These are phyloP conservation scores for Hermaeophaga mercurialis DNA, from an alignment of 2,888 invertebrate species.

Conservation along the genomic window DNA sequence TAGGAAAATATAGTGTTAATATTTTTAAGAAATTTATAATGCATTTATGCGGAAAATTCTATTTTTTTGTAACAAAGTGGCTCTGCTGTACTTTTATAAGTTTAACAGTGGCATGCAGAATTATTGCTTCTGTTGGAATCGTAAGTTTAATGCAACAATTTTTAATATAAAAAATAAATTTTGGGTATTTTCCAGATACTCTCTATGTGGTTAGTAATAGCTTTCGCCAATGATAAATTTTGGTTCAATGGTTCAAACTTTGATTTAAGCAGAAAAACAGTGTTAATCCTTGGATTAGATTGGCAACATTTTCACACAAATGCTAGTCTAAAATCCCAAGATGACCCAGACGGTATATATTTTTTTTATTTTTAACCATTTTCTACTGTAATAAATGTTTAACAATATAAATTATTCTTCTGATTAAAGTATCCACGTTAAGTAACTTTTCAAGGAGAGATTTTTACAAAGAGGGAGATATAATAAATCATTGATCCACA, in stretches of 20 bases:
- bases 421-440: too few species aligned
- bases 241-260: slow-evolving; percentile 21
- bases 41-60: not conserved
- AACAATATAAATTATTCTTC: not conserved
- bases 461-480: too few species aligned
- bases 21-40: not conserved
- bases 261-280: slow-evolving; percentile 30
- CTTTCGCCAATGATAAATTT: slow-evolving; percentile 31
- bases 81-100: slow-evolving; percentile 19
- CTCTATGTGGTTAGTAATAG: slow-evolving; percentile 28
- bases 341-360: slow-evolving; percentile 31
- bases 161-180: too few species aligned
- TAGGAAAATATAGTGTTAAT: not conserved
- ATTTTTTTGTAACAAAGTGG: slow-evolving; percentile 10
- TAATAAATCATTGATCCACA: not conserved
- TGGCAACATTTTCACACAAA: slow-evolving; percentile 33
- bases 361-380: too few species aligned
- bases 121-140: slow-evolving; percentile 15
- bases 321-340: slow-evolving; percentile 18
- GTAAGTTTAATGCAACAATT: slow-evolving; percentile 1
- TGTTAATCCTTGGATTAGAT: slow-evolving; percentile 33
- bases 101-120: slow-evolving; percentile 20
- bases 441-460: too few species aligned
- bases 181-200: slow-evolving; percentile 29
- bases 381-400: too few species aligned